Evolutionary conservation across 2,113 vertebrate genomes (phyloP), one percentile per base, ranked within the genome.

Genomic region (Carassius gibelio): DNA sequence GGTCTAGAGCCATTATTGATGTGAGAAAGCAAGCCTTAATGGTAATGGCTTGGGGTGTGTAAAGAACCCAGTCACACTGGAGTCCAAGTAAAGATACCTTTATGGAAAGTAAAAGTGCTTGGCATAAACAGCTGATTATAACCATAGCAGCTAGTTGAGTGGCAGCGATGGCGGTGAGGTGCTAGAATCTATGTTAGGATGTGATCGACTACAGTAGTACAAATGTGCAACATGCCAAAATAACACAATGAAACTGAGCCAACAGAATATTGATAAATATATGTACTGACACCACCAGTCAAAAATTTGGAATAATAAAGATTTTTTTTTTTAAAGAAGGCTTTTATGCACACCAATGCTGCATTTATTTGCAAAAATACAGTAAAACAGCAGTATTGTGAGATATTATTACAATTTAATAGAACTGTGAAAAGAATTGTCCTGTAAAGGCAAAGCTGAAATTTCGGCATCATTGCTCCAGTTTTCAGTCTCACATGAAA

Each of bases 81-180:
- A 77, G 75, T 77, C 75, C 9, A 77, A 77, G 75, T 77, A 77
- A 76, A 55, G 75, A 77, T 77, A 77, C 23, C 26, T 76, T 76
- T 19, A 21, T 76, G 15, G 75, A 57, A 55, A 76, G 4, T 30
- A 26, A 30, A 76, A 55, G 15, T 34, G 26, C 48, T 4, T 76
- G 7, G 26, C 21, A 34, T 55, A 57, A 55, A 57, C 75, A 55
- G 23, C 26, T 52, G 75, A 76, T 76, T 34, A 55, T 34, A 50
- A 1, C 26, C 26, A 76, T 76, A 34, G 50, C 26, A 55, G 34
- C 75, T 74, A 48, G 42, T 23, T 74, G 26, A 76, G 75, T 34
- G 50, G 26, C 15, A 1, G 23, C 2, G 26, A 76, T 55, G 26
- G 14, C 17, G 15, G 34, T 55, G 75, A 52, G 75, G 50, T 55